Percentiles rank a stretch among this genome's conserved stretches.
Conservation (phyloP, 2,797 vertebrate genomes). For the Lycodopsis pacificus region DNA sequence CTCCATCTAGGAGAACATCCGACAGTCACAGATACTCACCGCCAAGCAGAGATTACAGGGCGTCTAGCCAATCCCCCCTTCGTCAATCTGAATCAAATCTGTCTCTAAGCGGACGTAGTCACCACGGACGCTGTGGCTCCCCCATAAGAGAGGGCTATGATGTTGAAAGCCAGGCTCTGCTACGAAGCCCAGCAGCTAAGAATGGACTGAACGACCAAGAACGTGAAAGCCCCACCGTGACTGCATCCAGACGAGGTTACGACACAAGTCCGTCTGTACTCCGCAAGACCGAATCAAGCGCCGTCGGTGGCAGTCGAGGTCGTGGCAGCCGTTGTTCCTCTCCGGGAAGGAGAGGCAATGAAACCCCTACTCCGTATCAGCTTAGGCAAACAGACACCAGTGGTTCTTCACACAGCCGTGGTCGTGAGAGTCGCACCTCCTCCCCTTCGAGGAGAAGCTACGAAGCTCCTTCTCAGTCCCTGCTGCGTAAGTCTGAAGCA, state of each 20-base stretch:
- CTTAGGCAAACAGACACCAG: constrained; percentile 61
- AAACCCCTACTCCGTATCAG: constrained; percentile 50
- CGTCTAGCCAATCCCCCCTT: constrained; percentile 56
- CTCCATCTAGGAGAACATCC: constrained; percentile 60
- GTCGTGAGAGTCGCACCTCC: constrained; percentile 60
- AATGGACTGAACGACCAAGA: constrained; percentile 59
- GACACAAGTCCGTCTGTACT: constrained; percentile 62
- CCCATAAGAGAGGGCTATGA: constrained; percentile 85
- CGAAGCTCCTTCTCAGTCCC: constrained; percentile 66
- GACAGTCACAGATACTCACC: constrained; percentile 69
- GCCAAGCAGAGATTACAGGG: constrained; percentile 62
- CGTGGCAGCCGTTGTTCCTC: constrained; percentile 64
- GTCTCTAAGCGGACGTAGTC: constrained; percentile 67
- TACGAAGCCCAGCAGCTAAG: constrained; percentile 64
- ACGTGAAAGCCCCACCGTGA: constrained; percentile 19
- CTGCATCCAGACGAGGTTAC: constrained; percentile 48
- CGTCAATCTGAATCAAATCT: constrained; percentile 73
- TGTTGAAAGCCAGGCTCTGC: constrained; percentile 72
- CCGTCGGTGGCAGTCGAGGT: constrained; percentile 20
- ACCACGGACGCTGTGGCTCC: constrained; percentile 78
- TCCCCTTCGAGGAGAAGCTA: constrained; percentile 68
- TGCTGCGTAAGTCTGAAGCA: constrained; percentile 61
- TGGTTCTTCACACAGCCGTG: constrained; percentile 39
- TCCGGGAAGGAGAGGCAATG: constrained; percentile 61
- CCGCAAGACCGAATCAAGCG: constrained; percentile 61